Evolutionary conservation across 2,113 vertebrate genomes (phyloP).

Genomic region (Hippocampus comes): DNA sequence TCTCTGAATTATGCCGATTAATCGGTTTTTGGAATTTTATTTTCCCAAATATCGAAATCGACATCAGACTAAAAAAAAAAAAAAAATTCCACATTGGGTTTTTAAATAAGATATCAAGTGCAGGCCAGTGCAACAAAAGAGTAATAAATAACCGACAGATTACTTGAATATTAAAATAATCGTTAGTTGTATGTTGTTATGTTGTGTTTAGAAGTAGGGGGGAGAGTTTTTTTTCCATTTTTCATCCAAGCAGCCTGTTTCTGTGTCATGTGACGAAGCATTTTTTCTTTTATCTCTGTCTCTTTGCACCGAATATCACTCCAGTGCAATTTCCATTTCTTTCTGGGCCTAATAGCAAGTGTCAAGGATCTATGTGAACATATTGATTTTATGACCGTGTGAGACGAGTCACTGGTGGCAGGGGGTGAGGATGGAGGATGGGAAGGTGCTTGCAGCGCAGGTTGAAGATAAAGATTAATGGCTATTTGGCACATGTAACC

Average conservation of each 20-base stretch:
- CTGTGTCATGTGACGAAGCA: not conserved
- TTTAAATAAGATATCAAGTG: no score
- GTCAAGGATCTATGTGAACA: conserved; percentile 37
- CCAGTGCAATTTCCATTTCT: conserved; percentile 34
- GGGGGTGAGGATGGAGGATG: conserved; percentile 24
- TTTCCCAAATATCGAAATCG: no score
- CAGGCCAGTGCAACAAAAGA: no score
- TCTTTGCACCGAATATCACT: conserved; percentile 16
- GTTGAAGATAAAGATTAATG: conserved; percentile 57
- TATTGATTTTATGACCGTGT: conserved; percentile 57
- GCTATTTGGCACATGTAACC: conserved; percentile 24
- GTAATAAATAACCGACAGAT: no score
- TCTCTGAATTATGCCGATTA: no score
- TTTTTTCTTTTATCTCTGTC: conserved; percentile 10
- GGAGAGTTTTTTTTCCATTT: not conserved
- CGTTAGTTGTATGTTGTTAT: no score
- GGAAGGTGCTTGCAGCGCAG: conserved; percentile 16
- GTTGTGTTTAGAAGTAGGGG: not conserved
- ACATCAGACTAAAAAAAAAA: no score
- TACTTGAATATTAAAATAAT: no score
- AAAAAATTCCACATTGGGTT: no score
- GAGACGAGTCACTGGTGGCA: conserved; percentile 15
- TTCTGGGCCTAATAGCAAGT: conserved; percentile 26
- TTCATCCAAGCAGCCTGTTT: not conserved
- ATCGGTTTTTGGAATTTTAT: no score